phyloP scores from a whole-genome alignment of 2,888 invertebrate species.

The Lottia gigantea region DNA sequence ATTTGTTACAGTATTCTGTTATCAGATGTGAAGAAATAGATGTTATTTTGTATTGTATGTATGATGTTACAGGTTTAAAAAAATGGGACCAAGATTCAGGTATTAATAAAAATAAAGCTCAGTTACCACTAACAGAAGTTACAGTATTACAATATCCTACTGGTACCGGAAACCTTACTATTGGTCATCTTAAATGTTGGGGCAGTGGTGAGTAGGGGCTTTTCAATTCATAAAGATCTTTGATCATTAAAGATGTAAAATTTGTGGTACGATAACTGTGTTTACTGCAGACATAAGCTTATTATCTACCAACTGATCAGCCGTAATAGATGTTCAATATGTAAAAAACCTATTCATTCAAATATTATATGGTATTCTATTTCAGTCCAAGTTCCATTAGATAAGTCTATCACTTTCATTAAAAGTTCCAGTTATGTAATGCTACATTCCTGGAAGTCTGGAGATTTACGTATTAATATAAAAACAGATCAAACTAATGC shows the following conservation, averaged over 20 bases:
- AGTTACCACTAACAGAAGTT: conserved; percentile 90
- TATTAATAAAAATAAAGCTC: conserved; percentile 81
- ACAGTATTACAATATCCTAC: conserved; percentile 82
- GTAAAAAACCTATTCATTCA: too few species aligned
- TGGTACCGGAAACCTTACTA: conserved; percentile 79
- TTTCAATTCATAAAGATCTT: neutral
- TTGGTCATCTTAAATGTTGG: conserved; percentile 92
- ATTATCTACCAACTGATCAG: too few species aligned
- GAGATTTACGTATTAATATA: conserved; percentile 92
- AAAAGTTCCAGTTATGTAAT: conserved; percentile 92
- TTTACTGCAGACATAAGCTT: too few species aligned
- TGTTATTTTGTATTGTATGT: too few species aligned
- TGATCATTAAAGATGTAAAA: too few species aligned
- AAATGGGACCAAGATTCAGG: conserved; percentile 93
- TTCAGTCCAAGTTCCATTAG: conserved; percentile 74
- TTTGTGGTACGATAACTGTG: too few species aligned
- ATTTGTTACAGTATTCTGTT: too few species aligned
- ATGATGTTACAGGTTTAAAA: conserved; percentile 71
- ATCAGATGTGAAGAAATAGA: too few species aligned
- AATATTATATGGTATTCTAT: too few species aligned
- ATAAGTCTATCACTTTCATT: conserved; percentile 92
- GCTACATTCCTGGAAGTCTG: conserved; percentile 92
- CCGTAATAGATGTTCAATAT: too few species aligned
- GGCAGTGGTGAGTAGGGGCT: conserved; percentile 91
- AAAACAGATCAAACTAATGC: conserved; percentile 91